Conservation (phyloP, 2,888 invertebrate species). For the Tenthredo livida region DNA sequence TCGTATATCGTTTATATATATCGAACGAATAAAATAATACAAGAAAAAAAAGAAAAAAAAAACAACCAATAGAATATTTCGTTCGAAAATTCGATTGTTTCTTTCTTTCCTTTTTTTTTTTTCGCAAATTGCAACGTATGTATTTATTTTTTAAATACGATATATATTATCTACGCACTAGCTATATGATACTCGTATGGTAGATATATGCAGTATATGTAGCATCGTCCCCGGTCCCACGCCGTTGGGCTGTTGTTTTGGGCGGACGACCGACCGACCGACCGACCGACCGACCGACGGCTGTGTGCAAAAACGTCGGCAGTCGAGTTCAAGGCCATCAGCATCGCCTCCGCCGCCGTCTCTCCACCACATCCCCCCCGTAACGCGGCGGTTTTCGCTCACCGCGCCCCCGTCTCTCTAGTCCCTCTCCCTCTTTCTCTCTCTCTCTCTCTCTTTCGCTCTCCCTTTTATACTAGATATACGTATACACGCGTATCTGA, state of each 20-base stretch:
- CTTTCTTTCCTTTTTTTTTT: not conserved
- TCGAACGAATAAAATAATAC: not conserved
- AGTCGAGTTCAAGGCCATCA: constrained; percentile 75
- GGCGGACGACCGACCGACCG: constrained; percentile 61
- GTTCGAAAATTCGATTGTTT: constrained; percentile 8
- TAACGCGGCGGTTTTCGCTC: constrained; percentile 51
- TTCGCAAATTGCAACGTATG: no score
- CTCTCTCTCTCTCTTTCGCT: constrained; percentile 18
- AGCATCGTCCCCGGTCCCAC: constrained; percentile 58
- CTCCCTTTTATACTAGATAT: not conserved
- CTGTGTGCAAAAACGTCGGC: constrained; percentile 70
- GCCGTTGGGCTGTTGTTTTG: constrained; percentile 70
- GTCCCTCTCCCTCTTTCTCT: no score
- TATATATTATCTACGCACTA: not conserved
- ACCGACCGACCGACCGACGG: constrained; percentile 42
- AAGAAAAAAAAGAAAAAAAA: not conserved
- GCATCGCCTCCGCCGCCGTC: constrained; percentile 52
- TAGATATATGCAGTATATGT: not conserved
- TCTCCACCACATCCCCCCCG: constrained; percentile 52
- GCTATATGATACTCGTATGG: no score
- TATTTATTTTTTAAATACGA: not conserved
- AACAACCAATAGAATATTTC: not conserved
- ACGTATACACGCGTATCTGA: not conserved
- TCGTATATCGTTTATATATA: not conserved
- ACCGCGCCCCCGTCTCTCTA: constrained; percentile 50